Base-by-base conservation (phyloP, 2,888 invertebrate genomes). In the Drosophila setosimentum region DNA sequence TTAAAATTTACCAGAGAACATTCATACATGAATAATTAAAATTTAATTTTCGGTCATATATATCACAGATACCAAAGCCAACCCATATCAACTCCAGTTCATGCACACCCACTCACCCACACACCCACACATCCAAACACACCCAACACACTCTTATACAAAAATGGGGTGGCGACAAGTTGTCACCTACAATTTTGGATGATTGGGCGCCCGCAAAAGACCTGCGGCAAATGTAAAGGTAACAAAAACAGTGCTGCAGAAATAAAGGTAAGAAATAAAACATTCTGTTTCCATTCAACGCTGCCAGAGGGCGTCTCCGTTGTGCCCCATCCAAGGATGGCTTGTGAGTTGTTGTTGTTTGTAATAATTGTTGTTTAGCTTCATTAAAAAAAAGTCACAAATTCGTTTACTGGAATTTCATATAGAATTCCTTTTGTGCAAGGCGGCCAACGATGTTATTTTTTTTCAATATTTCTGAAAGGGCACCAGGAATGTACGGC, bases 321-420 rank as follows among this genome's bases (percentile, higher is more conserved):
- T 33, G 21, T n/a, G 11, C 11, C 27, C 18, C 4, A 8, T 10
- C n/a, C 16, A 1, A 24, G n/a, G 2, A 11, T 13, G 2, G 33
- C 35, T 45, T 35, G 33, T 33, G 67, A 49, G 68, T 85, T 69
- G n/a, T n/a, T 75, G 61, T 79, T 79, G 65, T 68, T 45, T 33
- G 40, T 37, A 79, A 78, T 78, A 80, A 78, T 78, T 78, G 71
- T 80, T 80, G 80, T 76, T 78, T 80, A 78, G 88, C 88, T 85
- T 88, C 88, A 84, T 88, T 88, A 84, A 85, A 87, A 85, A 87
- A 87, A 87, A 86, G 83, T 88, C 86, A 62, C 80, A 84, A 85
- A 84, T 85, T 85, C 88, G 86, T 77, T 85, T 73, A 80, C 69
- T 68, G 88, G 81, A 83, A 84, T 84, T 86, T 73, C 88, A 86